phyloP scores from a whole-genome alignment of 1,140 invertebrate genomes.

The Eciton burchellii region DNA sequence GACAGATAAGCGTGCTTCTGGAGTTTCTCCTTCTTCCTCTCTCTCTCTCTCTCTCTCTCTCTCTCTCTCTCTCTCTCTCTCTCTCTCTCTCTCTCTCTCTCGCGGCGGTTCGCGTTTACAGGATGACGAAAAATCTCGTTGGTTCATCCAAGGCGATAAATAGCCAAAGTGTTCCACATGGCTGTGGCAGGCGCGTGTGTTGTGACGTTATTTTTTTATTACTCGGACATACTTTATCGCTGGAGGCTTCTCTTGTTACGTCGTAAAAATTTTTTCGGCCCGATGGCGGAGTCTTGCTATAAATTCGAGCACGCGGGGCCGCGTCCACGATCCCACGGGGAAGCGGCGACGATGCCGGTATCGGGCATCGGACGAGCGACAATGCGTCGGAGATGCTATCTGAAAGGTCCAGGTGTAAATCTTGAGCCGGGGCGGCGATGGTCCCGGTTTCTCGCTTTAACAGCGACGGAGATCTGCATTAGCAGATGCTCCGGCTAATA shows the following conservation, averaged over 20 bases:
- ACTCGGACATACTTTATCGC: background rate
- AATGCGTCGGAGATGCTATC: slow-evolving; percentile 69
- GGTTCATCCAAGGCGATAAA: background rate
- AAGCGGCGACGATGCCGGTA: slow-evolving; percentile 7
- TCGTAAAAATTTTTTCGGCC: slow-evolving; percentile 2
- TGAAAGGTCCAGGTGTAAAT: slow-evolving; percentile 67
- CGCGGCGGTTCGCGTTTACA: background rate
- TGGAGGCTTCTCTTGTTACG: slow-evolving; percentile 1
- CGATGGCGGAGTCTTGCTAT: slow-evolving; percentile 38
- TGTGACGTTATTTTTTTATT: background rate
- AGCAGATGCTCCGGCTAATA: slow-evolving; percentile 64
- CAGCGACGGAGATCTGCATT: slow-evolving; percentile 61
- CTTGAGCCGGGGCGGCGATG: slow-evolving; percentile 44
- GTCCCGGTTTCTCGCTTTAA: slow-evolving; percentile 30
- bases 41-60: background rate
- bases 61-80: background rate
- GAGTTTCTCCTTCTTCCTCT: too few species aligned
- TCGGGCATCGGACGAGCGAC: slow-evolving; percentile 60
- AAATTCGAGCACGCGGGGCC: slow-evolving; percentile 59
- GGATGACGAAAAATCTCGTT: background rate
- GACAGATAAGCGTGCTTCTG: too few species aligned
- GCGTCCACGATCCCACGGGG: background rate
- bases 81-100: background rate
- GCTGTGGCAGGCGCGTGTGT: slow-evolving; percentile 14
- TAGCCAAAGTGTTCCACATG: background rate